Conservation (phyloP, 2,113 vertebrate species). For the Trichomycterus rosablanca region DNA sequence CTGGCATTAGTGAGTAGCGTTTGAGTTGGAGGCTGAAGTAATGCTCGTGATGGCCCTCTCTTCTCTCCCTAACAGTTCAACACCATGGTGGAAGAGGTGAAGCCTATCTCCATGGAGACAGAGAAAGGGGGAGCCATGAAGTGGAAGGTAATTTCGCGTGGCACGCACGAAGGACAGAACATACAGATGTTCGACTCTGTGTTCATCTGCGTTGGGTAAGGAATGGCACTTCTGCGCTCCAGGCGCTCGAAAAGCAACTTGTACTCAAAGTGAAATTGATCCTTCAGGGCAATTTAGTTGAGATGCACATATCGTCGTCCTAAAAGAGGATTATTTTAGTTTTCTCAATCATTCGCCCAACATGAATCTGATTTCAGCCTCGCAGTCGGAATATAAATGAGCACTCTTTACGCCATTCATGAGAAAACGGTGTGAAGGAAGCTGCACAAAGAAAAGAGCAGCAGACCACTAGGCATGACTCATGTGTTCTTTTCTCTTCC, state of each 20-base stretch:
- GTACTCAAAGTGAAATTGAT: conserved; percentile 14
- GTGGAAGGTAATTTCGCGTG: conserved; percentile 61
- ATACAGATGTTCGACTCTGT: conserved; percentile 59
- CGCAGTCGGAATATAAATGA: conserved; percentile 20
- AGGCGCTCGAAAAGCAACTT: conserved; percentile 32
- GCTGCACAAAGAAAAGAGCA: conserved; percentile 32
- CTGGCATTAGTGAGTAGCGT: conserved; percentile 25
- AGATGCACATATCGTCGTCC: conserved; percentile 11
- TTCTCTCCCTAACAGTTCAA: conserved; percentile 56
- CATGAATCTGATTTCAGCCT: conserved; percentile 9
- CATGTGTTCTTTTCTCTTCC: conserved; percentile 32
- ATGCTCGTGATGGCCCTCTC: conserved; percentile 39
- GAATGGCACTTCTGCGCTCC: conserved; percentile 20
- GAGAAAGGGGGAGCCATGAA: conserved; percentile 27
- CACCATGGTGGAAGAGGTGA: conserved; percentile 56
- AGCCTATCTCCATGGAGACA: conserved; percentile 47
- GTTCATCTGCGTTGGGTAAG: conserved; percentile 68
- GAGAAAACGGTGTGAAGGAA: conserved; percentile 30
- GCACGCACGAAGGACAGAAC: conserved; percentile 43
- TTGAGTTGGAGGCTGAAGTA: conserved; percentile 37
- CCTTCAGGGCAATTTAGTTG: background rate
- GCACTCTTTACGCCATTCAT: conserved; percentile 31
- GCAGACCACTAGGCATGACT: conserved; percentile 17
- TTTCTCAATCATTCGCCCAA: conserved; percentile 9
- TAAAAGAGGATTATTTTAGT: conserved; percentile 17